Base-by-base conservation (phyloP, 2,797 vertebrate species). In the Notoglanidium macrostoma region DNA sequence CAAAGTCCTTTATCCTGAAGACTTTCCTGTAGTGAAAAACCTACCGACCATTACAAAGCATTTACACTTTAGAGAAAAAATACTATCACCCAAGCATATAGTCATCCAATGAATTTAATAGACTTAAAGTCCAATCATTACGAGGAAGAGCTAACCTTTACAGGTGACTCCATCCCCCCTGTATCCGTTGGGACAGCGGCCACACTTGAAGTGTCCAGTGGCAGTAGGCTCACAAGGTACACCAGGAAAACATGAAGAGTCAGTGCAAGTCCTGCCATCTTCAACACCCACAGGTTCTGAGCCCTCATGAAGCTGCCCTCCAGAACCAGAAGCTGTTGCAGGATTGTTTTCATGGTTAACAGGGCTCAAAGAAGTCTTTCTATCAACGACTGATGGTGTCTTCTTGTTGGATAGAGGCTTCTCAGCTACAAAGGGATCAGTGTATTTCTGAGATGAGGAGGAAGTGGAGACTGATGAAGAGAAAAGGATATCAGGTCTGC, bases 171-270 rank as follows among this genome's bases (percentile, higher is more conserved):
- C 97, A 85, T 98, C 94, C 84, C 97, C 95, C 0, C 94, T 95
- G 91, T 97, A 98, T 1, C 97, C 96, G 0, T 90, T 92, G 0
- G 97, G 97, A 89, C 97, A 98, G 89, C 5, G 93, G 23, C 96
- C 95, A 9, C 97, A 98, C 87, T 86, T 95, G 88, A 95, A 92
- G 2, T 90, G 92, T 76, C 95, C 96, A 1, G 92, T 90, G 0
- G 15, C 51, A 12, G 87, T 90, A 85, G 95, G 90, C 87, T 97
- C 93, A 93, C 97, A 98, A 78, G 93, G 85, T 80, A 97, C 96
- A 0, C 96, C 96, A 0, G 94, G 92, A 91, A 97, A 98, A 92
- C 97, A 98, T 40, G 96, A 94, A 0, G 93, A 93, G 87, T 96
- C 94, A 0, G 92, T 89, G 84, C 97, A 98, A 63, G 92, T 96